Percentiles rank a stretch among this genome's conserved stretches.
phyloP scores from a whole-genome alignment of 2,797 vertebrate genomes.

The Rhinoraja longicauda region DNA sequence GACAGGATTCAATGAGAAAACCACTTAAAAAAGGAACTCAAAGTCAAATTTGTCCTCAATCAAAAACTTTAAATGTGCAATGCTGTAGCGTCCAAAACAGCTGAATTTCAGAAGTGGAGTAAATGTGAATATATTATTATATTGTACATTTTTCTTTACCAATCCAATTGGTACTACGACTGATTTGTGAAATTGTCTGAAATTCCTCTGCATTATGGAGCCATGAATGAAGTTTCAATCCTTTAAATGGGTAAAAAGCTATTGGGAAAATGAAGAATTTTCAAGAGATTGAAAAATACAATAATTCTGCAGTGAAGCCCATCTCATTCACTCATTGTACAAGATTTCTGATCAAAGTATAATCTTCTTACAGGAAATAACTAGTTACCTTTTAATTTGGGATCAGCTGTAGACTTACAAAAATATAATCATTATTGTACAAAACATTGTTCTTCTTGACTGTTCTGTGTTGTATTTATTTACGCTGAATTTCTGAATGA shows the following conservation, averaged over 20 bases:
- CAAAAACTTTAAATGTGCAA: too few species aligned
- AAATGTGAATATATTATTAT: too few species aligned
- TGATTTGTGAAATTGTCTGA: not conserved
- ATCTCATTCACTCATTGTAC: not conserved
- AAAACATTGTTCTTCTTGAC: not conserved
- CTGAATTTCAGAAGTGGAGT: too few species aligned
- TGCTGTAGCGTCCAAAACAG: too few species aligned
- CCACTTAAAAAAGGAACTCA: not conserved
- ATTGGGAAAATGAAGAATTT: not conserved
- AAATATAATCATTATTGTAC: not conserved
- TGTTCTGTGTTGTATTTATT: not conserved
- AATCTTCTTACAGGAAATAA: not conserved
- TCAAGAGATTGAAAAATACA: not conserved
- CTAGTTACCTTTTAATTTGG: not conserved
- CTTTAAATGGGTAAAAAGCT: not conserved
- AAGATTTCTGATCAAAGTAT: not conserved
- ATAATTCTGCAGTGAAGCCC: too few species aligned
- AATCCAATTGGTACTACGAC: too few species aligned
- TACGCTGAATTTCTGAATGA: slow-evolving; percentile 11
- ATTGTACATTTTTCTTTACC: too few species aligned
- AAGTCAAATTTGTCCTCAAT: too few species aligned
- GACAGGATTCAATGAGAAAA: not conserved
- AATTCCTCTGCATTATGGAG: not conserved
- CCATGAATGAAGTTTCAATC: not conserved
- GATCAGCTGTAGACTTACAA: not conserved